Evolutionary conservation across 2,888 invertebrate genomes (phyloP), one percentile per base, ranked within the genome.

Genomic region (Andrena camellia): DNA sequence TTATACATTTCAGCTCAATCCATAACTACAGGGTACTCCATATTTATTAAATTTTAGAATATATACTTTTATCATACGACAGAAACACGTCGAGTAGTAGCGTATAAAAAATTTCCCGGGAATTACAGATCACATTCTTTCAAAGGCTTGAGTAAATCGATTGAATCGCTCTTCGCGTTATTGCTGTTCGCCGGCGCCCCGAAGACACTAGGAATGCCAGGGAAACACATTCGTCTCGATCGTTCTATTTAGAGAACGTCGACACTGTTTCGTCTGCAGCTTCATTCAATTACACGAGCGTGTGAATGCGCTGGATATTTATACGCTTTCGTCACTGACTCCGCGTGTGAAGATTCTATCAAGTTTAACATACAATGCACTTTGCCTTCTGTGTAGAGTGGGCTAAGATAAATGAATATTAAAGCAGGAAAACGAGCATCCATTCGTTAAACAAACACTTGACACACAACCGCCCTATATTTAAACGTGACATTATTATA

Each of bases 291-390:
- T 81, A 87, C 67, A 70, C 54, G 73, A 75, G 66, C 54, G 63
- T 70, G 72, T n/a, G 81, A 84, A 83, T 66, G 52, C 60, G 42
- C 59, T 52, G 63, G 73, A 74, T 76, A 79, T 83, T 85, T 79
- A 79, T 70, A 52, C 57, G 26, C 26, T 74, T 80, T 80, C 80
- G 70, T 82, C 75, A 84, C 42, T 8, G 64, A 62, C 35, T n/a
- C 50, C 3, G 17, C 31, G 26, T 7, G 10, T 8, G 57, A 69
- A 42, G 48, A 7, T 59, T 60, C 62, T 52, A 20, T 23, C 42
- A 17, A 63, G 54, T 78, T 87, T 85, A 78, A 33, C 85, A 87
- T 77, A 87, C 82, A 85, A 81, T 83, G 35, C 69, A 1, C 10
- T 20, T 62, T 29, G 71, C 31, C 54, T 68, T 13, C n/a, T 52